phyloP scores from a whole-genome alignment of 2,888 invertebrate genomes.

The Leucophenga maculata region DNA sequence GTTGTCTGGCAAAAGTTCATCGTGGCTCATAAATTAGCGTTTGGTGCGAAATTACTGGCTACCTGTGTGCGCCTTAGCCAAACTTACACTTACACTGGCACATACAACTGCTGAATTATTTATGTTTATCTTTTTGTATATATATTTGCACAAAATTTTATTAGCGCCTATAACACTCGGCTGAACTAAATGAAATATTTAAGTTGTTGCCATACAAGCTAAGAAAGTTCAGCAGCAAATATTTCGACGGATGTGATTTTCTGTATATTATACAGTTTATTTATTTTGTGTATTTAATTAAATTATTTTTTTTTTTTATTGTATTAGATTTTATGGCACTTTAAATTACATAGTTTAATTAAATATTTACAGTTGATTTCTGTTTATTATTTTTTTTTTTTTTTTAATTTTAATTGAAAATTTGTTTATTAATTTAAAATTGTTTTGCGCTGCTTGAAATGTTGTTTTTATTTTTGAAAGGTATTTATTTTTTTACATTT shows the following conservation, averaged over 20 bases:
- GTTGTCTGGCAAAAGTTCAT: not conserved
- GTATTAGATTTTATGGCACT: no score
- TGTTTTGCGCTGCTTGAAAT: not conserved
- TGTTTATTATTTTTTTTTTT: not conserved
- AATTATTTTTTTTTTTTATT: no score
- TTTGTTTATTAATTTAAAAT: not conserved
- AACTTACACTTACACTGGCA: no score
- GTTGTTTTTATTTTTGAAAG: no score
- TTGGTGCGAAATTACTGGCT: slow-evolving; percentile 33
- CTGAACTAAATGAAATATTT: slow-evolving; percentile 57
- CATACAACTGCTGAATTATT: no score
- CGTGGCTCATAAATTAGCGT: slow-evolving; percentile 8
- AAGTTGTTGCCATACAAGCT: slow-evolving; percentile 34
- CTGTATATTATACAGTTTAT: no score
- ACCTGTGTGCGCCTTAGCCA: slow-evolving; percentile 20
- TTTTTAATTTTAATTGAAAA: not conserved
- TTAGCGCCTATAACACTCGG: slow-evolving; percentile 52
- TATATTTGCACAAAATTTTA: slow-evolving; percentile 39
- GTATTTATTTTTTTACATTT: no score
- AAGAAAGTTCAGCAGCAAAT: no score
- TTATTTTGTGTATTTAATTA: no score
- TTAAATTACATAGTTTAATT: no score
- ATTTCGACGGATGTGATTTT: no score
- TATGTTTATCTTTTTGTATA: slow-evolving; percentile 46
- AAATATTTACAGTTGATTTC: no score